Evolutionary conservation across 1,140 invertebrate genomes (phyloP).

Genomic region (Macrobrachium rosenbergii): DNA sequence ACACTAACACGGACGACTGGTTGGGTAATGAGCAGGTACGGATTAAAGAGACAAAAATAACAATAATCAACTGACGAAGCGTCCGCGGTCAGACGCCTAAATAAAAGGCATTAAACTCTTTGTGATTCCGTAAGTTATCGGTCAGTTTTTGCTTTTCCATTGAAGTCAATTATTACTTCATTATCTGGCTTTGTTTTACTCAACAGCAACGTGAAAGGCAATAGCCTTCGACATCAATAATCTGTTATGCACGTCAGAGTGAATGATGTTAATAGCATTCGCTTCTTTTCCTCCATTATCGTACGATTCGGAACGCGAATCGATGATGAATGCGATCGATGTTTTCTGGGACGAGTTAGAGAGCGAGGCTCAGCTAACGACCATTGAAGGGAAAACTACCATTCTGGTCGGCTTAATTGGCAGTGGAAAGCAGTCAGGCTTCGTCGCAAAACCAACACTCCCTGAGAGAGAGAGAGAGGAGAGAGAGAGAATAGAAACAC

Average conservation of each 20-base stretch:
- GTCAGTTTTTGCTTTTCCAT: neutral
- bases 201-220: neutral
- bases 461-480: neutral
- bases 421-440: neutral
- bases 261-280: no score
- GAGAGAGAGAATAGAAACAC: neutral
- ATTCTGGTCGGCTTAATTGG: neutral
- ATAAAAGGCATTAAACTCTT: conserved; percentile 27
- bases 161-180: neutral
- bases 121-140: conserved; percentile 13
- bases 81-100: conserved; percentile 37
- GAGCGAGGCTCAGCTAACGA: neutral
- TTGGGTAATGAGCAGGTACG: conserved; percentile 48
- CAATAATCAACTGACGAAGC: conserved; percentile 54
- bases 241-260: no score
- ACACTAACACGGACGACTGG: conserved; percentile 15
- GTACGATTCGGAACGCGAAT: no score
- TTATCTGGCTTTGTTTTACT: neutral
- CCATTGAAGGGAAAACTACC: conserved; percentile 10
- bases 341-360: neutral
- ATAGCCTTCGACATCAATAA: no score
- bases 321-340: no score
- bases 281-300: no score
- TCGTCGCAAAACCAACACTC: no score
- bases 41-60: conserved; percentile 54